These are phyloP conservation scores for Megalonaias nervosa DNA, from an alignment of 1,140 invertebrate genomes.

Conservation along the genomic window DNA sequence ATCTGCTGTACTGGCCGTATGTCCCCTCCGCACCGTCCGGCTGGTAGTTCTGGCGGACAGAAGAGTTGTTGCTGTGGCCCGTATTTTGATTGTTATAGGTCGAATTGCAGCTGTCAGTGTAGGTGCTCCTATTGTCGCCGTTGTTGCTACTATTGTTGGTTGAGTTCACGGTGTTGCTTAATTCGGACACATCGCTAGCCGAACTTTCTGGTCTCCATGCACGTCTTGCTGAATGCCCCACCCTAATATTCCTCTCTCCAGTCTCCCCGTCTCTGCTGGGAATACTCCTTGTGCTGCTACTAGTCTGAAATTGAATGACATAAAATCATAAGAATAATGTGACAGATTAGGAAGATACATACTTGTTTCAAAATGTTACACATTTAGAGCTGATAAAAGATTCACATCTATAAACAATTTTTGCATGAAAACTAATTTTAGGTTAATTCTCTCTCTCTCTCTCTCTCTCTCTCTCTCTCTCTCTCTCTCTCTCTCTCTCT, in stretches of 20 bases:
- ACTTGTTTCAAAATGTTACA: too few species aligned
- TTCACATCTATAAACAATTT: too few species aligned
- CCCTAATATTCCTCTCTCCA: constrained; percentile 32
- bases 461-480: too few species aligned
- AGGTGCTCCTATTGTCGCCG: constrained; percentile 23
- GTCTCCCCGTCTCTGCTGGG: constrained; percentile 40
- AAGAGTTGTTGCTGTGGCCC: constrained; percentile 5
- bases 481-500: too few species aligned
- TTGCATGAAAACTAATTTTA: too few species aligned
- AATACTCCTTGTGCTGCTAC: constrained; percentile 12
- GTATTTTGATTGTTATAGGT: neutral
- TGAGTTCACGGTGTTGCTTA: neutral
- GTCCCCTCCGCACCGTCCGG: neutral
- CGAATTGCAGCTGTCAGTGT: constrained; percentile 7
- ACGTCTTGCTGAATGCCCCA: constrained; percentile 23
- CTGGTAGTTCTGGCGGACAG: neutral
- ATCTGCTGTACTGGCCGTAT: too few species aligned
- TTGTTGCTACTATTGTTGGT: constrained; percentile 15
- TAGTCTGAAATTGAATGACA: too few species aligned
- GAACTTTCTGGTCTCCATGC: constrained; percentile 38
- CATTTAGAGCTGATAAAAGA: too few species aligned
- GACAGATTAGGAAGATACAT: too few species aligned
- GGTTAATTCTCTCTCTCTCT: too few species aligned
- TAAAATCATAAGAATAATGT: too few species aligned
- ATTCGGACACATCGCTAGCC: neutral